Conservation (phyloP, 1,140 invertebrate species). For the Aricia agestis region DNA sequence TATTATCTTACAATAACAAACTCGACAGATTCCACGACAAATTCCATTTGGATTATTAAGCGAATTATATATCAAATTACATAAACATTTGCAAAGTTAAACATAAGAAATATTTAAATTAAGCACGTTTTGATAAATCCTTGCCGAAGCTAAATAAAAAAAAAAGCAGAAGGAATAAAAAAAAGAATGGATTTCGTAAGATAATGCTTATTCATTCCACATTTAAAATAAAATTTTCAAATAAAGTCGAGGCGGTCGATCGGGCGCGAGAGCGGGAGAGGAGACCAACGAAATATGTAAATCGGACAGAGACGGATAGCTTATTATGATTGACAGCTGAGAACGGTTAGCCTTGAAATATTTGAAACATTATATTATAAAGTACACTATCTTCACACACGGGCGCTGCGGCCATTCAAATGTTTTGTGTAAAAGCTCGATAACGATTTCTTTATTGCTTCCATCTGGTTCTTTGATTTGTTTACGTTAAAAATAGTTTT, state of each 20-base stretch:
- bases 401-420: slow-evolving; percentile 43
- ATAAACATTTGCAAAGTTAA: slow-evolving; percentile 40
- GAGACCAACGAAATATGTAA: slow-evolving; percentile 41
- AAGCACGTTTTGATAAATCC: slow-evolving; percentile 24
- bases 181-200: slow-evolving; percentile 72
- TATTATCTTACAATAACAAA: slow-evolving; percentile 56
- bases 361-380: slow-evolving; percentile 77
- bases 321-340: slow-evolving; percentile 76
- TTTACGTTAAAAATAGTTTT: slow-evolving; percentile 1
- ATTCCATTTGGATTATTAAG: slow-evolving; percentile 45
- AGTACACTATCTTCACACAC: slow-evolving; percentile 72
- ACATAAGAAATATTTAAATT: slow-evolving; percentile 8
- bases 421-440: slow-evolving; percentile 32
- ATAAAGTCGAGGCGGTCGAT: slow-evolving; percentile 70
- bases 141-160: slow-evolving; percentile 44
- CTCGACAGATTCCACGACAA: slow-evolving; percentile 49
- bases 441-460: slow-evolving; percentile 36
- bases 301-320: slow-evolving; percentile 63
- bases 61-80: slow-evolving; percentile 38
- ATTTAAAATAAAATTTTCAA: slow-evolving; percentile 76
- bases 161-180: slow-evolving; percentile 70
- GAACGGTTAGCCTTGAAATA: slow-evolving; percentile 76
- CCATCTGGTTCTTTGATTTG: slow-evolving; percentile 25
- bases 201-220: slow-evolving; percentile 76
- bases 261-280: slow-evolving; percentile 52